Base-by-base conservation (phyloP, 2,888 invertebrate species). In the Podotricha telesiphe region DNA sequence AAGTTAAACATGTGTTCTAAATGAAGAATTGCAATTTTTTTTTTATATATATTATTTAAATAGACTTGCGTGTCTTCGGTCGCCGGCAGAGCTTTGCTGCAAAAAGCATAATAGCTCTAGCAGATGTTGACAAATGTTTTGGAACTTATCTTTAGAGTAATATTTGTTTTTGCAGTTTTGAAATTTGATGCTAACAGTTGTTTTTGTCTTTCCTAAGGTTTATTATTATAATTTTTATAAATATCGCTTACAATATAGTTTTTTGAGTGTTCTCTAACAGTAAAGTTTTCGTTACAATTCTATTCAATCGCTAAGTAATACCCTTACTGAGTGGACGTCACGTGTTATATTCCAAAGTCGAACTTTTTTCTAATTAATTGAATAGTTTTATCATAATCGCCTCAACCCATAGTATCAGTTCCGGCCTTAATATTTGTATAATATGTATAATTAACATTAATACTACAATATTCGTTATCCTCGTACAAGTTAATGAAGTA, bases 91-190 rank as follows among this genome's bases (percentile, higher is more conserved):
- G n/a, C n/a, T 45, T 11, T 42, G 22, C 22, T 45, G 22, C 22
- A 45, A 59, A 42, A 59, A 59, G 45, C 13, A 15, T 58, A 42
- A 58, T 58, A 42, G 58, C 10, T 42, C 20, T 5, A 45, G 59
- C 59, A 59, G 59, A 45, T 59, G 59, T 59, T 20, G 20, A 53
- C 53, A 42, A 40, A 58, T 42, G 58, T 42, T 15, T 40, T 15
- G 10, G 20, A 22, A 17, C 1, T 58, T 42, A 22, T 20, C 28
- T 7, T 8, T 58, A 15, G 4, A 15, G 13, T 20, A 15, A 58
- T 19, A 40, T 20, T 20, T 0, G 20, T 58, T 58, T 11, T 42
- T n/a, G 20, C 20, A 20, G 13, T 42, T n/a, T 40, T 10, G 5
- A 40, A 20, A 42, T 22, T 53, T 55, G 5, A 55, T 7, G 5